A percentile compares a stretch with the other conserved stretches of the same genome.
Evolutionary conservation across 2,888 invertebrate species (phyloP).

Genomic region (Merodon equestris): DNA sequence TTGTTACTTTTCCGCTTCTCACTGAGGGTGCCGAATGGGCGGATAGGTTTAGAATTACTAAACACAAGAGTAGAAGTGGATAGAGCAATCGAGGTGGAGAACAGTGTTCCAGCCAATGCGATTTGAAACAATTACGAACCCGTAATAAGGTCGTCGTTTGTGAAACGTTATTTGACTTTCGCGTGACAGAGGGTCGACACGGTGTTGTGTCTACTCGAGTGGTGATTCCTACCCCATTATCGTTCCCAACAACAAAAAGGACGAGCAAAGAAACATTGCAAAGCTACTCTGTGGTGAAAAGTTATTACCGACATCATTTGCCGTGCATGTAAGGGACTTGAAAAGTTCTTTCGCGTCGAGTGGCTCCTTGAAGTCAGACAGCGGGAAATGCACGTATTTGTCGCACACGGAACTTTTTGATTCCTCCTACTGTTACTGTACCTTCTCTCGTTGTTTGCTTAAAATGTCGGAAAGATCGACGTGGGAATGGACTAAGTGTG

Average conservation of each 20-base stretch:
- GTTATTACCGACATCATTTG: conserved; percentile 20
- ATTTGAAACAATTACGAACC: conserved; percentile 52
- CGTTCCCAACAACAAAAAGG: no score
- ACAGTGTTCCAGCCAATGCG: background rate
- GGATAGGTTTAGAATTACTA: conserved; percentile 58
- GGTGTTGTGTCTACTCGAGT: no score
- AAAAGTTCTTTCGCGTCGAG: conserved; percentile 52
- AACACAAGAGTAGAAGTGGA: conserved; percentile 6
- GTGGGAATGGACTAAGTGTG: no score
- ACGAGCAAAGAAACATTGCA: background rate
- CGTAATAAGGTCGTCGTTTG: conserved; percentile 57
- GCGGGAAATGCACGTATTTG: conserved; percentile 57
- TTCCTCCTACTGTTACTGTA: background rate
- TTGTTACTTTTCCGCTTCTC: background rate
- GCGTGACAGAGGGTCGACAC: conserved; percentile 46
- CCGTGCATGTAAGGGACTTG: conserved; percentile 16
- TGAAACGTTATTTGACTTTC: conserved; percentile 64
- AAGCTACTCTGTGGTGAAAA: conserved; percentile 24
- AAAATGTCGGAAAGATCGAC: no score
- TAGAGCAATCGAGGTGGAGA: background rate
- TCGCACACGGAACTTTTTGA: conserved; percentile 50
- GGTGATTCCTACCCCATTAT: no score
- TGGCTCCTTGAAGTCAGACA: conserved; percentile 60
- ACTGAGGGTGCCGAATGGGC: conserved; percentile 14
- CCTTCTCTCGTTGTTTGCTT: no score